phyloP scores from a whole-genome alignment of 2,113 vertebrate genomes.

The Cichladusa arquata region DNA sequence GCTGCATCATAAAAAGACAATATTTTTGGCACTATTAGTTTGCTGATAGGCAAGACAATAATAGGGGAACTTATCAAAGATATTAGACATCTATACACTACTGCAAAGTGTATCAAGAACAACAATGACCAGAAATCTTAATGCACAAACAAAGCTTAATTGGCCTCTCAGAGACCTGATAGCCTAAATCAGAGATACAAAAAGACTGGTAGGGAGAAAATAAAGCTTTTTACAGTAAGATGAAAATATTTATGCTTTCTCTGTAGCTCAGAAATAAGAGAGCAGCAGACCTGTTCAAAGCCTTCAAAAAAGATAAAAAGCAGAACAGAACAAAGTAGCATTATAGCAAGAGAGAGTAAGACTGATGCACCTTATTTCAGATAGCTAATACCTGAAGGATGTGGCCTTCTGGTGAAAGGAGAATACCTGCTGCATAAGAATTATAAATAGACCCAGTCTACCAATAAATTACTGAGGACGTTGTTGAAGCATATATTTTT shows the following conservation, averaged over 20 bases:
- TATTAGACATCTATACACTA: neutral
- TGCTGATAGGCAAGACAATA: neutral
- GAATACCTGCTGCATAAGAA: neutral
- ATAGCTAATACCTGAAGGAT: neutral
- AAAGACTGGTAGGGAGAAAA: neutral
- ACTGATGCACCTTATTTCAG: neutral
- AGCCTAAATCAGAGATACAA: neutral
- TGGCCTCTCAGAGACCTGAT: constrained; percentile 32
- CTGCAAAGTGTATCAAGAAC: neutral
- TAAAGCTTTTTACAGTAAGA: neutral
- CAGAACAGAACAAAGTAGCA: neutral
- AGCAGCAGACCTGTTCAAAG: neutral
- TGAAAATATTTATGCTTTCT: neutral
- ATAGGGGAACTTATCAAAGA: neutral
- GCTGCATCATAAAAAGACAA: neutral
- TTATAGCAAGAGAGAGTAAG: neutral
- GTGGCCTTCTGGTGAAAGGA: neutral
- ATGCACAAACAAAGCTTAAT: neutral
- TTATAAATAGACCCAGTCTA: neutral
- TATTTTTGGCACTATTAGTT: neutral
- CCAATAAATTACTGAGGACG: neutral
- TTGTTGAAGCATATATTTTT: neutral
- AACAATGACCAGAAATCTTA: neutral
- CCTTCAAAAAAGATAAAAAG: neutral
- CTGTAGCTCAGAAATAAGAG: neutral